Base-by-base conservation (phyloP, 1,140 invertebrate genomes). In the Platyura marginata region DNA sequence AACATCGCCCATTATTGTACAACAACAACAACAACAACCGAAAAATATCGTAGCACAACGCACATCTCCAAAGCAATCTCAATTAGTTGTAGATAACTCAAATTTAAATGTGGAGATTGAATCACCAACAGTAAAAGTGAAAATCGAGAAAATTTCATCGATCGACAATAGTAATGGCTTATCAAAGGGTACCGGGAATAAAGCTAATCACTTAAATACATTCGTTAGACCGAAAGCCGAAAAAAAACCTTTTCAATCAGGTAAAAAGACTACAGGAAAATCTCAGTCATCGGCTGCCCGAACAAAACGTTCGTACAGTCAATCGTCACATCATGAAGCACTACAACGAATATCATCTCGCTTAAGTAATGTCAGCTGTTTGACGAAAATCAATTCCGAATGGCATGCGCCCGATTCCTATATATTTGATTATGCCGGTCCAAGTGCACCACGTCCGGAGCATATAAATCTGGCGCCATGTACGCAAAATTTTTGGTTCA, bases 361-460 rank as follows among this genome's bases (percentile, higher is more conserved):
- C n/a, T n/a, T n/a, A n/a, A n/a, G n/a, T n/a, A n/a, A n/a, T n/a
- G n/a, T n/a, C n/a, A n/a, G n/a, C n/a, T n/a, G n/a, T n/a, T 48
- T 52, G 36, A 23, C 47, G 4, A 45, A 50, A 21, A 58, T 51
- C 6, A 21, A 57, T 21, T 52, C 56, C 5, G 33, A 41, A 29
- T 68, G 66, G 66, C 62, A 65, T 44, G 60, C 66, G 0, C 66
- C 66, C 0, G 62, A 58, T n/a, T 54, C 63, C 18, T 56, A 59
- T 10, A 48, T 66, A 21, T 65, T 64, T 40, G 53, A 57, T 33
- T 22, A 33, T 40, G 38, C 21, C 23, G 40, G 40, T 22, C 37
- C 43, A 4, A 45, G 40, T 22, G 41, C 35, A 36, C 41, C 46
- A 44, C 42, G 35, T 37, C 38, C 20, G 2, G 33, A 35, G 6